phyloP scores from a whole-genome alignment of 1,140 invertebrate genomes.

The Halictus rubicundus region DNA sequence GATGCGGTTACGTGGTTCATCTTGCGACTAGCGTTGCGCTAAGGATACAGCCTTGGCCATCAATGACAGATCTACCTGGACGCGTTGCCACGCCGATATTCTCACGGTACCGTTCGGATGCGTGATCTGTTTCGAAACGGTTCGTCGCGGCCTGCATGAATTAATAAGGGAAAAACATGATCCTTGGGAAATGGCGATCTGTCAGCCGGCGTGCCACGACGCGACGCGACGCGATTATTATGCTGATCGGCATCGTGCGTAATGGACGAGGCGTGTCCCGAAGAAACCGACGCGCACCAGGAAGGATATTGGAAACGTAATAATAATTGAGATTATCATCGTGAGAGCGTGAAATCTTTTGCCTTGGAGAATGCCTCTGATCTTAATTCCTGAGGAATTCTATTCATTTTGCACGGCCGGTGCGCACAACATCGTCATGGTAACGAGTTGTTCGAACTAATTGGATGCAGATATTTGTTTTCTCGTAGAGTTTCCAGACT shows the following conservation, averaged over 20 bases:
- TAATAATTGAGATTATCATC: conserved; percentile 7
- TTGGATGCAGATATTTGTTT: no score
- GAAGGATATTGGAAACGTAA: conserved; percentile 15
- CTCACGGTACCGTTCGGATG: conserved; percentile 58
- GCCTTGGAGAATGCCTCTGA: background rate
- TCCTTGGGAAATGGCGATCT: conserved; percentile 2
- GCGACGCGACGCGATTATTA: background rate
- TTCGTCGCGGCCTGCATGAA: conserved; percentile 22
- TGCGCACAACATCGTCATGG: background rate
- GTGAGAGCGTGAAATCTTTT: background rate
- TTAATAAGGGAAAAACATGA: background rate
- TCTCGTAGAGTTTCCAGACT: no score
- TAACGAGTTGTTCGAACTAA: background rate
- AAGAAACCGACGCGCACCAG: conserved; percentile 11
- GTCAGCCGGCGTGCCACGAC: no score
- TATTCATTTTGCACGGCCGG: background rate
- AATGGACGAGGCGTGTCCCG: conserved; percentile 8
- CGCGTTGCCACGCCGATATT: conserved; percentile 53
- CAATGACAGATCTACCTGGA: conserved; percentile 57
- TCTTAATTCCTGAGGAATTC: background rate
- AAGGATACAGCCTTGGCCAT: conserved; percentile 63
- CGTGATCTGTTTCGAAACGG: conserved; percentile 38
- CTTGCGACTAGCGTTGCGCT: background rate
- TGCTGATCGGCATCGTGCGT: background rate
- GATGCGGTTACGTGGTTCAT: conserved; percentile 49